Conservation (phyloP, 2,797 vertebrate genomes). For the Linurgus olivaceus region DNA sequence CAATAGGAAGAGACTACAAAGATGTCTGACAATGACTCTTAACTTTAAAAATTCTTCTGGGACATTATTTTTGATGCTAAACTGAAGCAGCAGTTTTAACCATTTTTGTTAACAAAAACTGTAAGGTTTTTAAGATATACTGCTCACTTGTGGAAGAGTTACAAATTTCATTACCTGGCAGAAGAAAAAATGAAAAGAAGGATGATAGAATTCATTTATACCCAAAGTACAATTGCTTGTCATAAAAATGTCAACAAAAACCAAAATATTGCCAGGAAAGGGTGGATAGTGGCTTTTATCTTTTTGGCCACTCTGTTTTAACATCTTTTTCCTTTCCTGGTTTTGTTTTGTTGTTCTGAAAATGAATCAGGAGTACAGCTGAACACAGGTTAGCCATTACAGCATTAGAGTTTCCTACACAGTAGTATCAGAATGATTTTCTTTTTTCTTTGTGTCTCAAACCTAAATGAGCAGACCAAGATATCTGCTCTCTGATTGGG, state of each 20-base stretch:
- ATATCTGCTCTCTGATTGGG: background rate
- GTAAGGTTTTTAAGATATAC: background rate
- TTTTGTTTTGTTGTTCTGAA: background rate
- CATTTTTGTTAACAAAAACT: background rate
- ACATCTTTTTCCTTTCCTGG: background rate
- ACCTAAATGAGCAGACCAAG: background rate
- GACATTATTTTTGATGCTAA: background rate
- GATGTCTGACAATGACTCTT: background rate
- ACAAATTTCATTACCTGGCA: background rate
- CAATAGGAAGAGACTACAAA: background rate
- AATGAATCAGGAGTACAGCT: background rate
- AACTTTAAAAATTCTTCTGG: background rate
- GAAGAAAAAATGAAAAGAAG: background rate
- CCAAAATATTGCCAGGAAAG: background rate
- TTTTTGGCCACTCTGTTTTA: background rate
- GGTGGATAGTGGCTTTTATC: background rate
- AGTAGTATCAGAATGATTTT: background rate
- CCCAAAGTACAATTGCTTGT: background rate
- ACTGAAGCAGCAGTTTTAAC: background rate
- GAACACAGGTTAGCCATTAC: background rate
- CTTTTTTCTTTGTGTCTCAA: background rate
- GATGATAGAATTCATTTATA: background rate
- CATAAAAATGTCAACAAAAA: background rate
- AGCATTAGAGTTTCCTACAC: background rate
- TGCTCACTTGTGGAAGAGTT: background rate